Percentiles rank a stretch among this genome's conserved stretches.
Conservation (phyloP, 2,888 invertebrate species). For the Linnaemya tessellans region DNA sequence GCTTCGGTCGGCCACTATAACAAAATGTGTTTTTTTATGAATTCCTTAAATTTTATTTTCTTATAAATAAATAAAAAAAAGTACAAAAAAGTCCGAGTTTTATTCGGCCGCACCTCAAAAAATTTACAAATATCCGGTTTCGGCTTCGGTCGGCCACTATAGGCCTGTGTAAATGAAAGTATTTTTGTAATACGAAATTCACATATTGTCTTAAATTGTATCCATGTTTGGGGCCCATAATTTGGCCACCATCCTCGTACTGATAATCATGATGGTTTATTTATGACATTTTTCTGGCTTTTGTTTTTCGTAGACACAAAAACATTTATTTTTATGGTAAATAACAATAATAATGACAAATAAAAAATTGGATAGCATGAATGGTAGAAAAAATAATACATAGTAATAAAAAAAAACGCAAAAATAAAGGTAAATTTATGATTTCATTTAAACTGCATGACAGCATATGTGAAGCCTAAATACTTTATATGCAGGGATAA, state of each 20-base stretch:
- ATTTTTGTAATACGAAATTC: no score
- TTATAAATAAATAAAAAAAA: no score
- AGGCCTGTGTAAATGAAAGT: no score
- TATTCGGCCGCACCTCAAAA: no score
- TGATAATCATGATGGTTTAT: conserved; percentile 11
- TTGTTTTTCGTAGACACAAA: conserved; percentile 1
- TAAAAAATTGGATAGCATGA: neutral
- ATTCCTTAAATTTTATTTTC: no score
- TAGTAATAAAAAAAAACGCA: no score
- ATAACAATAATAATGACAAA: neutral
- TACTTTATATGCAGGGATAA: neutral
- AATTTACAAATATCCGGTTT: no score
- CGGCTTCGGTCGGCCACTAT: no score
- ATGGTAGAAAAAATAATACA: neutral
- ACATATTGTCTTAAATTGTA: neutral
- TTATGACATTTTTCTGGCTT: conserved; percentile 18
- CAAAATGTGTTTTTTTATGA: no score
- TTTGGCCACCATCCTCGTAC: neutral
- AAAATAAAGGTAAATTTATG: conserved; percentile 49
- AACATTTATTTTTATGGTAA: conserved; percentile 13
- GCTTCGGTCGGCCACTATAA: no score
- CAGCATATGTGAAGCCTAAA: conserved; percentile 13
- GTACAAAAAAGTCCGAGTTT: no score
- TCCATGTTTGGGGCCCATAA: no score
- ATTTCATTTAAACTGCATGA: conserved; percentile 46